Percentiles rank a stretch among this genome's conserved stretches.
These are phyloP conservation scores for Nibea coibor DNA, from an alignment of 2,113 vertebrate species.

Conservation along the genomic window DNA sequence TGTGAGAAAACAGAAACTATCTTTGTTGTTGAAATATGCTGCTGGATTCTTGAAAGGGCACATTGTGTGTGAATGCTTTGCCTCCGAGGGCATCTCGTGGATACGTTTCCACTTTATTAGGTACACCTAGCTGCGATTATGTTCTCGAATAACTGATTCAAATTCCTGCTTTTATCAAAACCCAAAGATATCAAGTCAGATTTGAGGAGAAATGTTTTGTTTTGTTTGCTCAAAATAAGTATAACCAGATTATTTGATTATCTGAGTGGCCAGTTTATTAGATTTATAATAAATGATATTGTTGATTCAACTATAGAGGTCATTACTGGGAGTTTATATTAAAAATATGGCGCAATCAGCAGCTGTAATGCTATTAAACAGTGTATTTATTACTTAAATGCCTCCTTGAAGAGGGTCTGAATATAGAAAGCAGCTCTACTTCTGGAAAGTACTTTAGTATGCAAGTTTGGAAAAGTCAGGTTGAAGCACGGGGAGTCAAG, in stretches of 20 bases:
- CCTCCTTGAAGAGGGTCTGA: too few species aligned
- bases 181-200: not conserved
- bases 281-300: too few species aligned
- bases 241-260: not conserved
- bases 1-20: constrained; percentile 56
- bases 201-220: not conserved
- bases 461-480: constrained; percentile 29
- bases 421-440: not conserved
- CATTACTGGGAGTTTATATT: too few species aligned
- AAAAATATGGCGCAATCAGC: too few species aligned
- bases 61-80: constrained; percentile 56
- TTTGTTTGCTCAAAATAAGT: not conserved
- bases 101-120: not conserved
- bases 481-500: constrained; percentile 6
- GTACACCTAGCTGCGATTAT: not conserved
- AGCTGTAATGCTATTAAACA: not conserved
- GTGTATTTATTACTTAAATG: not conserved
- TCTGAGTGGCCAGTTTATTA: too few species aligned
- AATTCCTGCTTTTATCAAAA: not conserved
- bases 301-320: too few species aligned
- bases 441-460: constrained; percentile 41
- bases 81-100: constrained; percentile 6
- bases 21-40: constrained; percentile 71
- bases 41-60: constrained; percentile 36
- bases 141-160: not conserved